These are phyloP conservation scores for Xenops minutus DNA, from an alignment of 2,797 vertebrate species.

Conservation along the genomic window DNA sequence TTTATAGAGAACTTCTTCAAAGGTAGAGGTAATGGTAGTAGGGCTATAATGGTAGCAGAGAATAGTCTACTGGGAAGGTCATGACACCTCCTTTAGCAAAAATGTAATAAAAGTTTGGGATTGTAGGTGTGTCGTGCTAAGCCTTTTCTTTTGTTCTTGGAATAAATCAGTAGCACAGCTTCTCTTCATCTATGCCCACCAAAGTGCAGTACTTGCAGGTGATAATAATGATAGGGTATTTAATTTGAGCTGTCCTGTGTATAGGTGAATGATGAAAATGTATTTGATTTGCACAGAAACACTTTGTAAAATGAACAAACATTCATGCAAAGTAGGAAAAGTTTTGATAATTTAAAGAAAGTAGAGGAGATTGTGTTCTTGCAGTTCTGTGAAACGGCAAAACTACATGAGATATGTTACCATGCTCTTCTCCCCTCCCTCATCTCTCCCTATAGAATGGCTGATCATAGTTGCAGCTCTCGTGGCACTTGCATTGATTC, in stretches of 20 bases:
- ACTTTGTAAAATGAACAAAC: neutral
- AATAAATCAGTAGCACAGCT: neutral
- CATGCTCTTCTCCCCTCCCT: fast-evolving
- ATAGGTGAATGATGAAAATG: neutral
- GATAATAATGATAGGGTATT: neutral
- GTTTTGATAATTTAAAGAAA: neutral
- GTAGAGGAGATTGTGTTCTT: neutral
- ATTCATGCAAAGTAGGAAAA: neutral
- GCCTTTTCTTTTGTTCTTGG: neutral
- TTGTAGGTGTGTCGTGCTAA: neutral
- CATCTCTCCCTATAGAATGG: conserved; percentile 67
- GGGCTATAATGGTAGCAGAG: neutral
- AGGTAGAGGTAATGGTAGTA: neutral
- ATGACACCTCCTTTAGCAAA: neutral
- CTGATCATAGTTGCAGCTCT: conserved; percentile 75
- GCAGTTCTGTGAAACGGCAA: neutral
- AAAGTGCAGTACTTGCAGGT: neutral
- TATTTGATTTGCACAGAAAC: neutral
- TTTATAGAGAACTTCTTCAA: neutral
- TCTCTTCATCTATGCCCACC: neutral
- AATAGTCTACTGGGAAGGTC: neutral
- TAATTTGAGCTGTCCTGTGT: neutral
- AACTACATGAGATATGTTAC: fast-evolving
- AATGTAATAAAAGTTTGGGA: neutral
- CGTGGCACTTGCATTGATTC: conserved; percentile 73